A percentile compares a stretch with the other conserved stretches of the same genome.
Conservation (phyloP, 1,140 invertebrate genomes). For the Drosophila saltans region DNA sequence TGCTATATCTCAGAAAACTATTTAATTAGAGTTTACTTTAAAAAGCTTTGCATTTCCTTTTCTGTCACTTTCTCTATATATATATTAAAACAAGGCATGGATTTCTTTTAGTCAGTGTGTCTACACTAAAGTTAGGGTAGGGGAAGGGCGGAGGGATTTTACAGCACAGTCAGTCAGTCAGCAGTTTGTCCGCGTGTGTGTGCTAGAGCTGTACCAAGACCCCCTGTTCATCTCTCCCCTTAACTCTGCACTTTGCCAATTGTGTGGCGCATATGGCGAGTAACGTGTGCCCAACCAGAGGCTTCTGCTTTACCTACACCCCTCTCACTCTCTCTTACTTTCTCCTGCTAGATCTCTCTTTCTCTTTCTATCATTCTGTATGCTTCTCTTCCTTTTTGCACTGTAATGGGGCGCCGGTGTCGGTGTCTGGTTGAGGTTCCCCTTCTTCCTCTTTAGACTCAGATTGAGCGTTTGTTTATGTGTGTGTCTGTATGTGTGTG, state of each 20-base stretch:
- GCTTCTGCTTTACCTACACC: neutral
- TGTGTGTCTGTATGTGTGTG: conserved; percentile 34
- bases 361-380: neutral
- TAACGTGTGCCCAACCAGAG: conserved; percentile 58
- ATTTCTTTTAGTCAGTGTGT: conserved; percentile 28
- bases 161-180: conserved; percentile 43
- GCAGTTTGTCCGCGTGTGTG: conserved; percentile 21
- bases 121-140: conserved; percentile 16
- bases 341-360: conserved; percentile 1
- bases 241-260: conserved; percentile 22
- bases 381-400: conserved; percentile 32
- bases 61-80: neutral
- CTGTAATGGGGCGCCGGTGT: conserved; percentile 50
- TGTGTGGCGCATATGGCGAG: conserved; percentile 62
- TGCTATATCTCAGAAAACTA: neutral
- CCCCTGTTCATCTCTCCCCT: neutral
- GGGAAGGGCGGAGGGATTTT: conserved; percentile 32
- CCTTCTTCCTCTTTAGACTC: conserved; percentile 1
- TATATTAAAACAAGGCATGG: neutral
- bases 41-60: neutral
- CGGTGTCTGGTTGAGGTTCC: conserved; percentile 15
- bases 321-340: neutral
- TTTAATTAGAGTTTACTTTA: neutral
- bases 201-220: conserved; percentile 8
- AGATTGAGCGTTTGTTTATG: conserved; percentile 30